Percentiles rank a stretch among this genome's conserved stretches.
Evolutionary conservation across 1,140 invertebrate species (phyloP).

Genomic region (honey bee (Apis mellifera)): DNA sequence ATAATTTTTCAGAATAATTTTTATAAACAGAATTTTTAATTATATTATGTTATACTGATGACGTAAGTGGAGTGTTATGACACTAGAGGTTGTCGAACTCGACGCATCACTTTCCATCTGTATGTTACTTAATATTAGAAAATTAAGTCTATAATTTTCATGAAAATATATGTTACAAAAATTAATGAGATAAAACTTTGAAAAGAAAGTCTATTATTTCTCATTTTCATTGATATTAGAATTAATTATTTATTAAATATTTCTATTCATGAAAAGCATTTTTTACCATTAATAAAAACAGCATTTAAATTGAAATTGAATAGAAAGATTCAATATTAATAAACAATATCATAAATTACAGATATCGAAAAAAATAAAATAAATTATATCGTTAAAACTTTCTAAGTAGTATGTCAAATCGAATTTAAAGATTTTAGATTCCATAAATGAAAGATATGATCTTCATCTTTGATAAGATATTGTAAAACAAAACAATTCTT

Average conservation of each 20-base stretch:
- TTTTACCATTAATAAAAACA: not conserved
- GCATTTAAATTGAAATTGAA: not conserved
- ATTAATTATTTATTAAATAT: not conserved
- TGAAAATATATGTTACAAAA: not conserved
- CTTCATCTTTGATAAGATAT: not conserved
- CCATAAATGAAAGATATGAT: conserved; percentile 7
- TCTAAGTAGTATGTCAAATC: not conserved
- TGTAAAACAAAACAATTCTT: not conserved
- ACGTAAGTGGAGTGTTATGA: conserved; percentile 10
- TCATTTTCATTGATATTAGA: not conserved
- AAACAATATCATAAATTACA: not conserved
- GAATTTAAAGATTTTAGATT: conserved; percentile 7
- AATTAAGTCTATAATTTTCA: not conserved
- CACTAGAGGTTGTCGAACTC: conserved; percentile 17
- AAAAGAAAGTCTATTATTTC: not conserved
- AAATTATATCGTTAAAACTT: not conserved
- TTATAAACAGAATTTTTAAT: not conserved
- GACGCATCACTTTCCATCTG: conserved; percentile 16
- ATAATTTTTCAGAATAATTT: not conserved
- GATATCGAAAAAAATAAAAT: not conserved
- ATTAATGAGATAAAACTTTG: not conserved
- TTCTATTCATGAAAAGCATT: no score
- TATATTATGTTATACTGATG: not conserved
- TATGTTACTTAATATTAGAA: not conserved
- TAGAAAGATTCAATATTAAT: not conserved